These are phyloP conservation scores for Anolis apletophallus DNA, from an alignment of 2,797 vertebrate species.

Conservation along the genomic window DNA sequence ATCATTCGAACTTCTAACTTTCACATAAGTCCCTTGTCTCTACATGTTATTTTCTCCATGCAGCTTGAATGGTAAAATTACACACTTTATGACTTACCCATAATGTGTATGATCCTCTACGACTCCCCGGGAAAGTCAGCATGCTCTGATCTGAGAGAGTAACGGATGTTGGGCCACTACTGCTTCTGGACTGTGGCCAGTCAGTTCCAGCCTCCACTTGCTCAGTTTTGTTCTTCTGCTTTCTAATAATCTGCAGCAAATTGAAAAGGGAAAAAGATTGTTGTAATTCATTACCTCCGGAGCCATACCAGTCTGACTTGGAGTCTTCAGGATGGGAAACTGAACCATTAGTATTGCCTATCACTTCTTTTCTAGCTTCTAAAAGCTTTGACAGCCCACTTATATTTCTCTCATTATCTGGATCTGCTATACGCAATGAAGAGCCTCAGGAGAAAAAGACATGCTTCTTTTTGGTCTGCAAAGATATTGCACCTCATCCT, in stretches of 20 bases:
- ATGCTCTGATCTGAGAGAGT: constrained; percentile 75
- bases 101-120: constrained; percentile 77
- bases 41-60: not conserved
- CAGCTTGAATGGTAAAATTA: fast-evolving
- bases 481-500: constrained; percentile 20
- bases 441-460: constrained; percentile 24
- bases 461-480: constrained; percentile 29
- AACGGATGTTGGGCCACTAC: constrained; percentile 65
- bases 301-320: not conserved
- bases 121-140: constrained; percentile 75
- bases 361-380: constrained; percentile 8
- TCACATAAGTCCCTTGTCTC: fast-evolving
- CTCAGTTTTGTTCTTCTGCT: constrained; percentile 86
- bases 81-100: constrained; percentile 84
- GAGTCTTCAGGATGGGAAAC: constrained; percentile 9
- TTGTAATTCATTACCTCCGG: not conserved
- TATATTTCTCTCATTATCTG: constrained; percentile 10
- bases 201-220: constrained; percentile 82
- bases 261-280: not conserved
- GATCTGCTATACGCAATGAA: not conserved
- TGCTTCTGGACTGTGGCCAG: constrained; percentile 79
- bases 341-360: constrained; percentile 18
- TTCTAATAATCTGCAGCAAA: constrained; percentile 86
- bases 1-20: not conserved
- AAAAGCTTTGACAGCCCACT: constrained; percentile 5